Conservation (phyloP, 2,113 vertebrate genomes). For the Varanus komodoensis region DNA sequence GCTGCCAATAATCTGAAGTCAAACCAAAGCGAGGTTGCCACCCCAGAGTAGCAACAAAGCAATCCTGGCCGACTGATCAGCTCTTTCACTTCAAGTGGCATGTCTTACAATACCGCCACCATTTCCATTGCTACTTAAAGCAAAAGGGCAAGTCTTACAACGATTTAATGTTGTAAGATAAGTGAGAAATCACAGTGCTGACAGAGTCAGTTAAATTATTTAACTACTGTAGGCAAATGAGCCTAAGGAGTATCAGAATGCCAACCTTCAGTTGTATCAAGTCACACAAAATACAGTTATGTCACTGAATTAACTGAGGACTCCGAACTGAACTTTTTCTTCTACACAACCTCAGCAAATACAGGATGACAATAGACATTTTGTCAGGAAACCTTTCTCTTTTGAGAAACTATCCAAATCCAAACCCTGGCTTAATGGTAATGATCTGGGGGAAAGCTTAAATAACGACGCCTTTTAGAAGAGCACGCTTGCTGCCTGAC, state of each 20-base stretch:
- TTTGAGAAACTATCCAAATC: not conserved
- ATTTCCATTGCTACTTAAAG: not conserved
- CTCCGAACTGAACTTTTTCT: not conserved
- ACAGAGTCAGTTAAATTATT: not conserved
- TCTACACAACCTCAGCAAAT: not conserved
- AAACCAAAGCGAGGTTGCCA: not conserved
- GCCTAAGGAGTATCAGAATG: not conserved
- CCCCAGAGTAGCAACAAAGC: no score
- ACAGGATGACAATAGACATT: not conserved
- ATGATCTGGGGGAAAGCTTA: not conserved
- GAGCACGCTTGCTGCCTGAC: not conserved
- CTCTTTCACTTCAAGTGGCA: not conserved
- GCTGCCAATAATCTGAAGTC: not conserved
- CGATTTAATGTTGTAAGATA: not conserved
- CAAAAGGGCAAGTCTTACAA: not conserved
- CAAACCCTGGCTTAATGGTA: not conserved
- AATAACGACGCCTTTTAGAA: not conserved
- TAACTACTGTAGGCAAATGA: not conserved
- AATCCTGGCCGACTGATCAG: not conserved
- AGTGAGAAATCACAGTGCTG: not conserved
- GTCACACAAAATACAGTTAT: not conserved
- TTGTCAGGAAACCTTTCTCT: not conserved
- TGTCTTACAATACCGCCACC: not conserved
- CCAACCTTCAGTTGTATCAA: not conserved
- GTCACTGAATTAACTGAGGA: not conserved